Evolutionary conservation across 2,888 invertebrate species (phyloP), one percentile per base, ranked within the genome.

Genomic region (Neuroscelio doddi): DNA sequence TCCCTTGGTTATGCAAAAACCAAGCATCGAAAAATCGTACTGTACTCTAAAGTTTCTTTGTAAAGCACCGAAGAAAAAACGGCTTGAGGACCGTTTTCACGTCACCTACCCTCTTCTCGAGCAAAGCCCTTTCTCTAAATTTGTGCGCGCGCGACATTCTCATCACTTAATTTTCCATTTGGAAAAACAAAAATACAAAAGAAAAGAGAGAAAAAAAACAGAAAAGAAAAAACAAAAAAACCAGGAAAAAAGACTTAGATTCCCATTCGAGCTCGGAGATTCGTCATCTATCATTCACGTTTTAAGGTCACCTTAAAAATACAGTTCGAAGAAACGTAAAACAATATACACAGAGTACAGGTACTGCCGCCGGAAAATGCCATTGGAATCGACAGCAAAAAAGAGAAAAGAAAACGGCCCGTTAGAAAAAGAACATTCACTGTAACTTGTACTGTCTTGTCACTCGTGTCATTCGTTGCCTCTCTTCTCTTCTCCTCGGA

Each of bases 311-410:
- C 51, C 72, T 78, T 77, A 77, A 70, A 76, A 76, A 71, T 77
- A 78, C 68, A 71, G 70, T 64, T 63, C 42, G 70, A 72, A 71
- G 68, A 71, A 73, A 76, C 72, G 66, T 36, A 73, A 38, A 27
- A 44, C 29, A 72, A 74, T 77, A 75, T 76, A 78, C 74, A 75
- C 70, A 73, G 73, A 76, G 69, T 74, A 78, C 76, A 80, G 78
- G 78, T 80, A 79, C 79, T 69, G 72, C 71, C 74, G 74, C 66
- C 69, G 53, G 21, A 21, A 21, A 21, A 21, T 21, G 21, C 21
- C 21, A 21, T 2, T 38, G 17, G 38, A 15, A 38, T 36, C 36
- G 15, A 36, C 36, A 36, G 24, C 14, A 21, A 21, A 5, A 21
- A 21, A 21, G 5, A 5, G 2, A 21, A 21, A 21, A 5, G 5